Conservation (phyloP, 2,888 invertebrate species). For the Amphipoea oculea region DNA sequence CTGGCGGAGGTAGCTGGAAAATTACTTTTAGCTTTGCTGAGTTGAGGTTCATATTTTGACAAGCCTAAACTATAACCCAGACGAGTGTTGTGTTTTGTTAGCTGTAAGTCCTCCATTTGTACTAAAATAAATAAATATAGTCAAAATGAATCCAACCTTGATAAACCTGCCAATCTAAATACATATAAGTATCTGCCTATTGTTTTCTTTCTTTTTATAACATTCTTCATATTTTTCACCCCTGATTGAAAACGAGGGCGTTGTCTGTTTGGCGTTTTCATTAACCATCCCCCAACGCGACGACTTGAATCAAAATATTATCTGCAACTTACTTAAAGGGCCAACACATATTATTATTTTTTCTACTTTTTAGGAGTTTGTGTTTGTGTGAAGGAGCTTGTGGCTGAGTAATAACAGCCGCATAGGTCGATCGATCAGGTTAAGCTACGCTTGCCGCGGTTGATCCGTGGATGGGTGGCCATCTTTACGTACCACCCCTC, state of each 20-base stretch:
- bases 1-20: neutral
- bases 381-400: too few species aligned
- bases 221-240: neutral
- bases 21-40: neutral
- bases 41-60: neutral
- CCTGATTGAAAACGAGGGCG: neutral
- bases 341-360: neutral
- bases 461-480: too few species aligned
- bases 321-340: too few species aligned
- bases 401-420: too few species aligned
- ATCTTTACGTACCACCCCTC: too few species aligned
- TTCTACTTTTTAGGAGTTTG: neutral
- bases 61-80: neutral
- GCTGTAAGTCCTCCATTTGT: too few species aligned
- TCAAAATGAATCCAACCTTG: neutral
- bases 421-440: too few species aligned
- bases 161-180: neutral
- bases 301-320: neutral
- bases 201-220: neutral
- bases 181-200: neutral
- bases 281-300: neutral
- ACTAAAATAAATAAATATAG: too few species aligned
- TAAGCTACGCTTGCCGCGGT: too few species aligned
- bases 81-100: neutral
- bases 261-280: neutral